A percentile compares a stretch with the other conserved stretches of the same genome.
Conservation (phyloP, 2,797 vertebrate genomes). For the Bryconaethiops microstoma region DNA sequence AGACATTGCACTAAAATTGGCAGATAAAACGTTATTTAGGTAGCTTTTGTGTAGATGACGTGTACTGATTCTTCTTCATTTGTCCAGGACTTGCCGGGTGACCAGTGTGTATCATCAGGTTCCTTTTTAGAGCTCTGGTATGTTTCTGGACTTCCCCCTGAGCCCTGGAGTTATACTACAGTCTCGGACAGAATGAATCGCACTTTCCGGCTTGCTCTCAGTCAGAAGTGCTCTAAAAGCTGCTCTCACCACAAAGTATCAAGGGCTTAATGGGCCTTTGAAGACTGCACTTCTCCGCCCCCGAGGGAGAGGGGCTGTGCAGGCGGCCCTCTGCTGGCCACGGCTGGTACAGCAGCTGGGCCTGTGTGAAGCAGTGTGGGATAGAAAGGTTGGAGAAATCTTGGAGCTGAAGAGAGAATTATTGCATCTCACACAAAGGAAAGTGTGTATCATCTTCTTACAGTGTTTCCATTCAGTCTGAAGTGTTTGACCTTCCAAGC, state of each 20-base stretch:
- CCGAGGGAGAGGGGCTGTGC: not conserved
- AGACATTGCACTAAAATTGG: too few relatives aligned
- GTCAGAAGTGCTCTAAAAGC: not conserved
- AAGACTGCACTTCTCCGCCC: not conserved
- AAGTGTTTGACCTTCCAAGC: too few relatives aligned
- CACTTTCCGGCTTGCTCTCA: not conserved
- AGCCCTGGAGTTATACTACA: not conserved
- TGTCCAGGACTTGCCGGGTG: too few relatives aligned
- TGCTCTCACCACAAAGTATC: not conserved
- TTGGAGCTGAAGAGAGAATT: not conserved
- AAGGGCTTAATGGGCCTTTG: constrained; percentile 1
- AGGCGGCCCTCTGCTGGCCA: constrained; percentile 34
- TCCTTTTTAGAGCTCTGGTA: not conserved
- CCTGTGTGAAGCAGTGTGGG: not conserved
- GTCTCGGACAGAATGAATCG: too few relatives aligned
- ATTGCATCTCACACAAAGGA: not conserved
- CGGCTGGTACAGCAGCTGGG: not conserved
- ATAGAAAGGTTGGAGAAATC: not conserved
- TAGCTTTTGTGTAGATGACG: too few relatives aligned
- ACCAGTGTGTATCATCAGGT: not conserved
- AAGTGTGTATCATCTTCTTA: too few relatives aligned
- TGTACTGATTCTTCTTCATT: too few relatives aligned
- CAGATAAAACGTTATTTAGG: too few relatives aligned
- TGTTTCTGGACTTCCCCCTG: too few relatives aligned
- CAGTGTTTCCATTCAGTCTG: too few relatives aligned